These are phyloP conservation scores for Lydus trimaculatus DNA, from an alignment of 2,888 invertebrate species.

Conservation along the genomic window DNA sequence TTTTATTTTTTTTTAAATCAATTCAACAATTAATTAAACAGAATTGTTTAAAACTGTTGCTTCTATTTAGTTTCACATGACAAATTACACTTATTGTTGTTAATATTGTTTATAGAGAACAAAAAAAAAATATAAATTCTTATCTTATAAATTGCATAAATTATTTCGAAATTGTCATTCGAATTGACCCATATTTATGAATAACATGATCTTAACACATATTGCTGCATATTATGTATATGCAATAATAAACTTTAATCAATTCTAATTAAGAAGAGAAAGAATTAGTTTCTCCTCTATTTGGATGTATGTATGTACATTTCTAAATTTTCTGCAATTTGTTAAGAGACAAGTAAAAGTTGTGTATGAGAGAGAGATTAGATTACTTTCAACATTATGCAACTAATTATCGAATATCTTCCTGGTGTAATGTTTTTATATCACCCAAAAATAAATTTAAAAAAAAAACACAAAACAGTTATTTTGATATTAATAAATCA, in stretches of 20 bases:
- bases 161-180: constrained; percentile 21
- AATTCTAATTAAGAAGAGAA: neutral
- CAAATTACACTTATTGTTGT: neutral
- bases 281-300: neutral
- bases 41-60: neutral
- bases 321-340: neutral
- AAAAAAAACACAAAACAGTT: too few species aligned
- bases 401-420: constrained; percentile 6
- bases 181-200: constrained; percentile 21
- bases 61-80: neutral
- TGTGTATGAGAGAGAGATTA: neutral
- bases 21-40: neutral
- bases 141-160: constrained; percentile 14
- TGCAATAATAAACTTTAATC: too few species aligned
- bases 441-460: neutral
- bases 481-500: too few species aligned
- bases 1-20: too few species aligned
- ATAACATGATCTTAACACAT: constrained; percentile 6
- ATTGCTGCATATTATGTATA: too few species aligned
- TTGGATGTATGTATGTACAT: too few species aligned
- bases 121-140: neutral
- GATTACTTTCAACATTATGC: constrained; percentile 1
- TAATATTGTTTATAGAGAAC: neutral
- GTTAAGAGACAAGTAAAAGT: neutral
- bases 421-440: neutral